phyloP scores from a whole-genome alignment of 2,888 invertebrate species.

The Amphimallon solstitiale region DNA sequence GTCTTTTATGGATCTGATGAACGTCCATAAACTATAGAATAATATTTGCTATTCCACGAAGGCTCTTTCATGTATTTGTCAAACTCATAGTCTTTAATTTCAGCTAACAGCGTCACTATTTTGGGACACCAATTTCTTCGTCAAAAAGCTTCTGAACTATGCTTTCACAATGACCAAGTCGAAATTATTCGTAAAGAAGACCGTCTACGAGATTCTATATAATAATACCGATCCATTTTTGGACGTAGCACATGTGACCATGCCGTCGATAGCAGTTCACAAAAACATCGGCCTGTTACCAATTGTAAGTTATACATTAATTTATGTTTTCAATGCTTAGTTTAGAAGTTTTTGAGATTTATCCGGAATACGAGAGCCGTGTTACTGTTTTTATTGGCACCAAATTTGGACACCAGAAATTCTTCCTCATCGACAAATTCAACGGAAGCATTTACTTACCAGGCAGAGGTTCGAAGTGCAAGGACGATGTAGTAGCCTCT shows the following conservation, averaged over 20 bases:
- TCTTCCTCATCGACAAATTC: too few relatives aligned
- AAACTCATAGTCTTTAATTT: slow-evolving; percentile 10
- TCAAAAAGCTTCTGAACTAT: slow-evolving; percentile 66
- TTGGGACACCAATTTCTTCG: slow-evolving; percentile 66
- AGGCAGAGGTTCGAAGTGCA: too few relatives aligned
- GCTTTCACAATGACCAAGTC: slow-evolving; percentile 65
- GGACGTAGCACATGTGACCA: background rate
- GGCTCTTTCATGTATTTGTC: background rate
- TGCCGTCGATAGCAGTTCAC: background rate
- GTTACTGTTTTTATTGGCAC: too few relatives aligned
- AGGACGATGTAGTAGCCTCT: too few relatives aligned
- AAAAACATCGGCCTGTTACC: background rate
- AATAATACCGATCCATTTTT: slow-evolving; percentile 70
- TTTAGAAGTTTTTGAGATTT: background rate
- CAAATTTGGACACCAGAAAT: too few relatives aligned
- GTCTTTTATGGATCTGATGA: too few relatives aligned
- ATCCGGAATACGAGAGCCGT: too few relatives aligned
- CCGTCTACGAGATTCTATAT: slow-evolving; percentile 75
- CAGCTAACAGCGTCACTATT: slow-evolving; percentile 71
- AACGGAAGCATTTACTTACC: too few relatives aligned
- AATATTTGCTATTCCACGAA: too few relatives aligned
- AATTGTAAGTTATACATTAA: background rate
- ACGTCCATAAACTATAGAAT: too few relatives aligned
- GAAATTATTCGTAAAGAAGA: slow-evolving; percentile 66
- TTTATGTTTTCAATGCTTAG: background rate